Percentiles rank a stretch among this genome's conserved stretches.
These are phyloP conservation scores for Proisotoma minuta DNA, from an alignment of 2,888 invertebrate genomes.

Conservation along the genomic window DNA sequence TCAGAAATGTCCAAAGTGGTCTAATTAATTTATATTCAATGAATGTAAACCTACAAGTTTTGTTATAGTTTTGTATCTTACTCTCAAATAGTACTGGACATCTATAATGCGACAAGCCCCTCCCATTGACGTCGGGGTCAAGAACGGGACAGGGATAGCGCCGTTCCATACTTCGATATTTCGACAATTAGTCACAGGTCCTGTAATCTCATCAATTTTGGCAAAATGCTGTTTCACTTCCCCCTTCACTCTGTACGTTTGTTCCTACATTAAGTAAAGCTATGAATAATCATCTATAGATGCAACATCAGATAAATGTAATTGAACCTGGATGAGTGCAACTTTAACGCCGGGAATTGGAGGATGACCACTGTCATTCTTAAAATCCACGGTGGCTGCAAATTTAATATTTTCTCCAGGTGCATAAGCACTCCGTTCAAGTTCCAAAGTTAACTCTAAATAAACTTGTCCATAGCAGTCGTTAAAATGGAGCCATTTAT, in stretches of 20 bases:
- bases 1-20: neutral
- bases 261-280: neutral
- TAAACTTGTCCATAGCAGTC: neutral
- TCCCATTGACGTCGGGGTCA: constrained; percentile 1
- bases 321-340: neutral
- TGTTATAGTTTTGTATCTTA: neutral
- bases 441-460: constrained; percentile 9
- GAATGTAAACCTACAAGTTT: neutral
- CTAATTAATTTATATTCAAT: neutral
- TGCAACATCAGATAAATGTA: neutral
- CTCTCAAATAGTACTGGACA: constrained; percentile 11
- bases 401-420: constrained; percentile 9
- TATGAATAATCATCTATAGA: neutral
- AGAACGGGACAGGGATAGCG: neutral
- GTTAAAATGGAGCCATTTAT: constrained; percentile 1
- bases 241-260: constrained; percentile 6
- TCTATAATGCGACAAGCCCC: neutral
- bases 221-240: neutral
- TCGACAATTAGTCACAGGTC: neutral
- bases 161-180: constrained; percentile 12
- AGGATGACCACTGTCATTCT: constrained; percentile 3
- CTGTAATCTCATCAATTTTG: neutral
- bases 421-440: constrained; percentile 9
- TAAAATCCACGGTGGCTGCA: constrained; percentile 1
- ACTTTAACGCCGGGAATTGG: constrained; percentile 3